Base-by-base conservation (phyloP, 1,140 invertebrate genomes). In the Ctenoplectra terminalis region DNA sequence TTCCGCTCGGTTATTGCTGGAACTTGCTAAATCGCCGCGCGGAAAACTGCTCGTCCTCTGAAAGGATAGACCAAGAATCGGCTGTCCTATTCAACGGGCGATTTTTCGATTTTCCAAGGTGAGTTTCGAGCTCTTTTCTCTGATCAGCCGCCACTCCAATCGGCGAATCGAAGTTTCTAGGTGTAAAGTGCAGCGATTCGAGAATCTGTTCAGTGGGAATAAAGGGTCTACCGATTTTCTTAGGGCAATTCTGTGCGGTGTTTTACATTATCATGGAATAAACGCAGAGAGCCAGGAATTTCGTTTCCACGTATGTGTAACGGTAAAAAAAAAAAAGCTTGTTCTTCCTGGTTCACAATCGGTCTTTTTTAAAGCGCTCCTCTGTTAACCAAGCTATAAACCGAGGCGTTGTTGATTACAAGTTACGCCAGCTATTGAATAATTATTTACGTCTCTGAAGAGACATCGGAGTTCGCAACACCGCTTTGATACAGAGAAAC, bases 361-460 rank as follows among this genome's bases (percentile, higher is more conserved):
- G 67, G 15, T 40, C 7, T 54, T 31, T 71, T 71, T 71, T 71
- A 31, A 73, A 31, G 15, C 17, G 40, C 13, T 2, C 31, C 70
- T 43, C n/a, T 64, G 70, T 64, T 37, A 52, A 64, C 48, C 26
- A 23, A 60, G 23, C 15, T 56, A 48, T 48, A 69, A n/a, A 29
- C 48, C 6, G 48, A 74, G 48, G 23, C 37, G 37, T 75, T 67
- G 72, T 66, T 56, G 50, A 75, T 75, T 75, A 60, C n/a, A 29
- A 31, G 54, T n/a, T 31, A 37, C 71, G 60, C 66, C 31, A 20
- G 63, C 48, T 74, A 86, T 82, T 54, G 69, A 46, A 86, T 86
- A 86, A 86, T 86, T 86, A 86, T 82, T 86, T 86, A 86, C 64
- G 54, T 79, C 84, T 86, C 69, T 29, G 48, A 74, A 78, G 84